These are phyloP conservation scores for Oscheius myriophilus DNA, from an alignment of 2,888 invertebrate species.

Conservation along the genomic window DNA sequence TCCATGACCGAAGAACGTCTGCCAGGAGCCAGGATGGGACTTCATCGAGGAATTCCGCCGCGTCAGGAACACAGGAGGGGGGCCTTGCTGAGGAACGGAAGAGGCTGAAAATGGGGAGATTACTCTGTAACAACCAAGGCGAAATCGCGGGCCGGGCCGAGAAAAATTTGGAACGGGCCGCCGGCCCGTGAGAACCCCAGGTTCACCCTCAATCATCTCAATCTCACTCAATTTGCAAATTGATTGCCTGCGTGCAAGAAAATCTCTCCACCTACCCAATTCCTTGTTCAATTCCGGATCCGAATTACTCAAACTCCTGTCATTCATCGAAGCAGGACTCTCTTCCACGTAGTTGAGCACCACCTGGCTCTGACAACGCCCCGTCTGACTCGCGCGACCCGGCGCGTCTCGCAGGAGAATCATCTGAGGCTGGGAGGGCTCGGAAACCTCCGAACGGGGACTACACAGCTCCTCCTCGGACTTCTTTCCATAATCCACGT, in stretches of 20 bases:
- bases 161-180: too few relatives aligned
- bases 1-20: conserved; percentile 10
- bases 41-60: conserved; percentile 24
- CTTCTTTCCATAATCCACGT: conserved; percentile 10
- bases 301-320: conserved; percentile 29
- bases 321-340: background rate
- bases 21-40: conserved; percentile 16
- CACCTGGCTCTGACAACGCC: conserved; percentile 26
- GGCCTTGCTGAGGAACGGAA: background rate
- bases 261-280: conserved; percentile 6
- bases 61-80: conserved; percentile 29
- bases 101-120: background rate
- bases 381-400: conserved; percentile 1
- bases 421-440: background rate
- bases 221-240: too few relatives aligned
- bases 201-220: too few relatives aligned
- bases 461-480: background rate
- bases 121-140: background rate
- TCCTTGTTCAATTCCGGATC: conserved; percentile 28
- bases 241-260: too few relatives aligned
- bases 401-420: conserved; percentile 2
- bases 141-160: too few relatives aligned
- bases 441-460: background rate
- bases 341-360: conserved; percentile 3
- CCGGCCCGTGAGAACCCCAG: too few relatives aligned